Base-by-base conservation (phyloP, 2,888 invertebrate genomes). In the Drosophila nigritarsus region DNA sequence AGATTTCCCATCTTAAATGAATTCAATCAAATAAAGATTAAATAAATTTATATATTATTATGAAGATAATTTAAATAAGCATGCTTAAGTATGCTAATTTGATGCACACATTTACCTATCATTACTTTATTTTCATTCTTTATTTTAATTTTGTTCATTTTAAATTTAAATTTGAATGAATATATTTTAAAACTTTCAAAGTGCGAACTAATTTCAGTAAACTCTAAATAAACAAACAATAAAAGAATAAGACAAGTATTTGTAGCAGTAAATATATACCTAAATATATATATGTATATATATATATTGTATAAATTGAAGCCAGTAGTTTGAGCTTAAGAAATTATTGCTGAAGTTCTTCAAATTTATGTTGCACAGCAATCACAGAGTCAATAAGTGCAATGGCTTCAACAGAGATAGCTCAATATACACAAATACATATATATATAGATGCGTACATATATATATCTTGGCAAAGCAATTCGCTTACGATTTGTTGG, bases 401-500 rank as follows among this genome's bases (percentile, higher is more conserved):
- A 54, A 20, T 15, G 5, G 20, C 20, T 24, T 20, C 24, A 34
- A 53, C 5, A 53, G 8, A 34, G 8, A 20, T 3, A 34, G 13
- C 15, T 13, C 18, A 18, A 45, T 4, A 15, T 8, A 15, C 24
- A 45, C 15, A 24, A 45, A 24, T 29, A 50, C 1, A 29, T 11
- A 11, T 5, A 2, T 5, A 45, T 15, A 42, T 53, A 38, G 11
- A 24, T 4, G 40, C 36, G 9, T 27, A 18, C 2, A 30, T 50
- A 20, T 27, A n/a, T 38, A 32, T 49, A 34, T 32, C 30, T 24
- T 42, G 1, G n/a, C 59, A 36, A 45, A 63, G 5, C 56, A 61
- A 7, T 24, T 34, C 8, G n/a, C 34, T 27, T 56, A 32, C 3
- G 45, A 42, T 42, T 49, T 45, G 11, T 32, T 4, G 58, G 70